Percentiles rank a stretch among this genome's conserved stretches.
phyloP scores from a whole-genome alignment of 2,888 invertebrate species.

The Brachypalpus laphriformis region DNA sequence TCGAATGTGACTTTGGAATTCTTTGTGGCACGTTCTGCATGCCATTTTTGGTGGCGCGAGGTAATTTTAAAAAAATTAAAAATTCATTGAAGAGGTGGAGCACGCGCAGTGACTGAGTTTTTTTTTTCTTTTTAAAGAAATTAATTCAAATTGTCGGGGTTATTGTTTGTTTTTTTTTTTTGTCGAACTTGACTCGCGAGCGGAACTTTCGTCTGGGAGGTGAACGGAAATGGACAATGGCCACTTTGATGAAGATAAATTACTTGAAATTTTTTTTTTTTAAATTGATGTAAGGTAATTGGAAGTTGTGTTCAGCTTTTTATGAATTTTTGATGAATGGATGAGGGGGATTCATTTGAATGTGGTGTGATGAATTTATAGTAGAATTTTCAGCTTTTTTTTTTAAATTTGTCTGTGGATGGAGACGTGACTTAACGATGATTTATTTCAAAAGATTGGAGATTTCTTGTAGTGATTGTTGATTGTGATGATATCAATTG shows the following conservation, averaged over 20 bases:
- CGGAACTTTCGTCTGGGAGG: conserved; percentile 66
- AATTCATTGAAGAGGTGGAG: conserved; percentile 60
- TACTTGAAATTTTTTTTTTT: conserved; percentile 19
- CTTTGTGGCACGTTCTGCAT: conserved; percentile 58
- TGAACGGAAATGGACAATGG: conserved; percentile 66
- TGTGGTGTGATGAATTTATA: conserved; percentile 27
- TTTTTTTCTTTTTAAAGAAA: neutral
- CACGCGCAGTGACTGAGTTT: conserved; percentile 37
- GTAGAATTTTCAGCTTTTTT: neutral
- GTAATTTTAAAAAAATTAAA: conserved; percentile 56
- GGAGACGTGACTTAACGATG: neutral
- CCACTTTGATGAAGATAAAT: conserved; percentile 61
- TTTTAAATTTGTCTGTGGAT: neutral
- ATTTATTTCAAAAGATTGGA: neutral
- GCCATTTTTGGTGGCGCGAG: conserved; percentile 48
- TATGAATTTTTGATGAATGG: conserved; percentile 30
- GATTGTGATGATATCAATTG: neutral
- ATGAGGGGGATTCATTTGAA: conserved; percentile 17
- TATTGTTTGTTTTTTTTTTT: conserved; percentile 26
- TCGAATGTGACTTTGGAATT: conserved; percentile 42
- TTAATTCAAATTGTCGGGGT: conserved; percentile 20
- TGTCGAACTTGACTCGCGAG: conserved; percentile 57
- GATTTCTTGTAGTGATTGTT: neutral
- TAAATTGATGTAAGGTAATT: conserved; percentile 48
- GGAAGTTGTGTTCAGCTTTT: conserved; percentile 2